Conservation (phyloP, 2,797 vertebrate genomes). For the Graptemys geographica region DNA sequence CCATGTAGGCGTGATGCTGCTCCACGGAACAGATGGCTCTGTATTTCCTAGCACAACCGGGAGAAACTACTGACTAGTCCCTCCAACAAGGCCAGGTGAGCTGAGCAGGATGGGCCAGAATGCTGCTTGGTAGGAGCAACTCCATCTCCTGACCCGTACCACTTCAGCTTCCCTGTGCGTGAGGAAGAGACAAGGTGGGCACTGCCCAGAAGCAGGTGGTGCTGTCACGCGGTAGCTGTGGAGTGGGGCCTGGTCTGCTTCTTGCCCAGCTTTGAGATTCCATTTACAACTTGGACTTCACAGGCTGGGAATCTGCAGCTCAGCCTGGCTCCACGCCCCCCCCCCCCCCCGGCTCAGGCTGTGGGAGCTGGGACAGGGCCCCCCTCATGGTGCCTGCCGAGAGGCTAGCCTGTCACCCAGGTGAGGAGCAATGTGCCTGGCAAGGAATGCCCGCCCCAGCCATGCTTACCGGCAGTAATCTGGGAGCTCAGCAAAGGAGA, state of each 20-base stretch:
- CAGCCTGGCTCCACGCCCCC: too few relatives aligned
- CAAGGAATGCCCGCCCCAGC: accelerated
- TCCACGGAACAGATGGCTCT: slow-evolving; percentile 80
- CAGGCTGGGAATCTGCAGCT: too few relatives aligned
- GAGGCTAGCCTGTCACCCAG: too few relatives aligned
- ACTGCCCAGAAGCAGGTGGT: accelerated
- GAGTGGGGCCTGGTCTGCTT: background rate
- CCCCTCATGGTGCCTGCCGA: background rate
- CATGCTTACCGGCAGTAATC: slow-evolving; percentile 89
- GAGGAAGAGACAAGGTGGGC: background rate
- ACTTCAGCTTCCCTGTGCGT: accelerated
- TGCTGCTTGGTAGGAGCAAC: background rate
- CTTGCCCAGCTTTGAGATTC: background rate
- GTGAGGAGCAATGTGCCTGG: background rate
- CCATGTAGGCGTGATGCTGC: slow-evolving; percentile 85
- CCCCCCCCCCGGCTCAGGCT: background rate
- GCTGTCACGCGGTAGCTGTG: background rate
- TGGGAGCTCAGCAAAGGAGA: slow-evolving; percentile 78
- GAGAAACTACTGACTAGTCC: background rate
- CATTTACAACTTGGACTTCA: background rate
- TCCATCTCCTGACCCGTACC: accelerated
- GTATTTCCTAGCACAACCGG: slow-evolving; percentile 83
- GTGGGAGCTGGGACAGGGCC: background rate
- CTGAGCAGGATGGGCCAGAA: background rate
- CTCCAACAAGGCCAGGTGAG: background rate